A percentile compares a stretch with the other conserved stretches of the same genome.
These are phyloP conservation scores for Myotis pilosus DNA, from an alignment of 2,797 vertebrate species.

Conservation along the genomic window DNA sequence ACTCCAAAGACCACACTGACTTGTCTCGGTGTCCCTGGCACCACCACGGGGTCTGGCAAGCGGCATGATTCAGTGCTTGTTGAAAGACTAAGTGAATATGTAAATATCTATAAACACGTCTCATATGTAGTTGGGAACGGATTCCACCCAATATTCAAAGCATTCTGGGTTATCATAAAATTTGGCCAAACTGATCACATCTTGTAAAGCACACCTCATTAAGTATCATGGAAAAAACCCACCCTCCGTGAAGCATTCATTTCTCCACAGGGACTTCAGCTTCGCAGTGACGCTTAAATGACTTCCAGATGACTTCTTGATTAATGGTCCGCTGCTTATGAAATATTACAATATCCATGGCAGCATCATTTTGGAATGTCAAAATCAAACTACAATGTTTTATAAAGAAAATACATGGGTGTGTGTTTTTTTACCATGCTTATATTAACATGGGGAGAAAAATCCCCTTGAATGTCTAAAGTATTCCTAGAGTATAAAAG, in stretches of 20 bases:
- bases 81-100: not conserved
- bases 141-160: slow-evolving; percentile 65
- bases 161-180: slow-evolving; percentile 70
- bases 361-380: slow-evolving; percentile 55
- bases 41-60: not conserved
- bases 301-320: slow-evolving; percentile 85
- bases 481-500: slow-evolving; percentile 7
- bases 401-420: slow-evolving; percentile 18
- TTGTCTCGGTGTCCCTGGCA: not conserved
- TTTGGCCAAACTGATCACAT: slow-evolving; percentile 71
- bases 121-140: slow-evolving; percentile 66
- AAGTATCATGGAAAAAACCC: slow-evolving; percentile 59
- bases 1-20: not conserved
- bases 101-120: slow-evolving; percentile 69
- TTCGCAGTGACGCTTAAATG: slow-evolving; percentile 80
- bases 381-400: slow-evolving; percentile 53
- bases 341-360: slow-evolving; percentile 75
- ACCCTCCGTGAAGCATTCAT: slow-evolving; percentile 71
- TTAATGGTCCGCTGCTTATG: slow-evolving; percentile 77
- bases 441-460: slow-evolving; percentile 24
- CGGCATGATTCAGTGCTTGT: not conserved
- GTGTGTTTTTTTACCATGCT: slow-evolving; percentile 8
- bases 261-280: slow-evolving; percentile 70
- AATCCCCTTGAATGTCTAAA: slow-evolving; percentile 24
- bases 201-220: slow-evolving; percentile 77